Conservation (phyloP, 2,888 invertebrate genomes). For the Cheilosia scutellata region DNA sequence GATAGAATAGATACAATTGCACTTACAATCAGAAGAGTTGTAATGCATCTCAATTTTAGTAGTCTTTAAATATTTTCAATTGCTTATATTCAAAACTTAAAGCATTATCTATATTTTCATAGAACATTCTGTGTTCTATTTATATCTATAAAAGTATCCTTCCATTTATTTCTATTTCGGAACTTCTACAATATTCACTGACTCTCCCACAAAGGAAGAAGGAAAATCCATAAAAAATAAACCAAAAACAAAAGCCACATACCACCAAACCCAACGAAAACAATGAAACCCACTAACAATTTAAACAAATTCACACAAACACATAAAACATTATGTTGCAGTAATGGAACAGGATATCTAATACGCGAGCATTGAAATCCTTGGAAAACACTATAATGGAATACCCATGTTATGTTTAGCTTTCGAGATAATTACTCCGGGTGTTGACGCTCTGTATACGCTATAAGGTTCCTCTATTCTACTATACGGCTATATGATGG, state of each 20-base stretch:
- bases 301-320: not conserved
- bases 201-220: not conserved
- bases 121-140: no score
- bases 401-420: slow-evolving; percentile 66
- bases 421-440: slow-evolving; percentile 69
- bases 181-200: no score
- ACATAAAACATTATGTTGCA: slow-evolving; percentile 45
- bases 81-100: no score
- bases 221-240: slow-evolving; percentile 8
- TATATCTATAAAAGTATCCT: no score
- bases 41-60: no score
- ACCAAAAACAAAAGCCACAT: slow-evolving; percentile 47
- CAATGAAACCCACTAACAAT: slow-evolving; percentile 32
- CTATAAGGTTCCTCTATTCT: not conserved
- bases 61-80: no score
- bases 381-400: slow-evolving; percentile 64
- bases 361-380: slow-evolving; percentile 55
- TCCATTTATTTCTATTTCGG: no score
- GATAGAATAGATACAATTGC: no score
- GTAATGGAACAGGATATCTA: slow-evolving; percentile 59
- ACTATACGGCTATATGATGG: no score
- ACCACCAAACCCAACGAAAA: slow-evolving; percentile 27
- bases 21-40: no score
- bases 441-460: slow-evolving; percentile 48
- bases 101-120: no score